phyloP scores from a whole-genome alignment of 2,797 vertebrate species.

The Epinephelus coioides region DNA sequence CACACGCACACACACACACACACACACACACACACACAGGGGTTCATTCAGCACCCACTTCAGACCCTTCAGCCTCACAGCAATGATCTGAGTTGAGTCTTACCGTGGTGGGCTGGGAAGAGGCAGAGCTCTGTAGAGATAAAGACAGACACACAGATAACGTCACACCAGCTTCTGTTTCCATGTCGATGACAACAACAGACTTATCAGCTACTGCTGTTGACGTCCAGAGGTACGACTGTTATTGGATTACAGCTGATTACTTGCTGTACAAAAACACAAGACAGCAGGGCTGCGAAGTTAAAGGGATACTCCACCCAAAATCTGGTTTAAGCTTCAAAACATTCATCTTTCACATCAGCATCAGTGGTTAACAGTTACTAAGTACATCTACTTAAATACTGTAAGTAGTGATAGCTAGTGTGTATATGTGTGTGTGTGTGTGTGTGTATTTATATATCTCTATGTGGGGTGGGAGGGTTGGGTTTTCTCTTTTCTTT shows the following conservation, averaged over 20 bases:
- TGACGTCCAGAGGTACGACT: conserved; percentile 34
- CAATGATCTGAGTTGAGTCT: conserved; percentile 46
- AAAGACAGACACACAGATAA: conserved; percentile 73
- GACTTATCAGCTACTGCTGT: conserved; percentile 41
- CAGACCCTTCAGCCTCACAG: neutral
- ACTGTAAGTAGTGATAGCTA: too few species aligned
- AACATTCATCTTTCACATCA: neutral
- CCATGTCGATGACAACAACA: conserved; percentile 49
- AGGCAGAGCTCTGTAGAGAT: conserved; percentile 90
- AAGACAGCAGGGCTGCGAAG: neutral
- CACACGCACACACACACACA: neutral
- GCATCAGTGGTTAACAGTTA: neutral
- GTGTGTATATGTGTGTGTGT: too few species aligned
- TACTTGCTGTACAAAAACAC: conserved; percentile 38
- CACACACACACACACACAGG: too few species aligned
- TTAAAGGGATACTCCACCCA: neutral
- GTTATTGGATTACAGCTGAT: conserved; percentile 65
- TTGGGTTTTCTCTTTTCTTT: too few species aligned
- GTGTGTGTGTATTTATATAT: too few species aligned
- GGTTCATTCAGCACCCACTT: neutral
- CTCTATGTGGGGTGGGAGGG: too few species aligned
- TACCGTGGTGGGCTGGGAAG: conserved; percentile 96
- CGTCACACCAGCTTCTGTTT: conserved; percentile 42
- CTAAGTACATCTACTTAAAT: neutral
- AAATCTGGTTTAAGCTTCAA: neutral